Evolutionary conservation across 2,888 invertebrate species (phyloP).

Genomic region (Sabatieria punctata): DNA sequence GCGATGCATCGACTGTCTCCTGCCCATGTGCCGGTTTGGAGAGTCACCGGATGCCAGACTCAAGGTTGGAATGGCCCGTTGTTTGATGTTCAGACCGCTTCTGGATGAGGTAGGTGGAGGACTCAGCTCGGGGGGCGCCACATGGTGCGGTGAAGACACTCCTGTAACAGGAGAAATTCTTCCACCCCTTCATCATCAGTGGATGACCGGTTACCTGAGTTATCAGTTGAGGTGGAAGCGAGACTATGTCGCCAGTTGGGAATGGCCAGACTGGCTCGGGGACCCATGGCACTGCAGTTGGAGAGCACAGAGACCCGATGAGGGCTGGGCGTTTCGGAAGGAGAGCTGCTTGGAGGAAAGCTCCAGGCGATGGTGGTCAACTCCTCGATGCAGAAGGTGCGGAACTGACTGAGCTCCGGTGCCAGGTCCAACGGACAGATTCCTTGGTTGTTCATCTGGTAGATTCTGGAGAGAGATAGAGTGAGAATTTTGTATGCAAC

Average conservation of each 20-base stretch:
- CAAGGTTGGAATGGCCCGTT: too few species aligned
- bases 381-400: slow-evolving; percentile 34
- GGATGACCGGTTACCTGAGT: not conserved
- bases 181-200: too few species aligned
- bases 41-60: too few species aligned
- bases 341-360: not conserved
- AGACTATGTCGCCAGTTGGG: not conserved
- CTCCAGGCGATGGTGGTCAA: slow-evolving; percentile 15
- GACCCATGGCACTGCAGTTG: too few species aligned
- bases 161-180: too few species aligned
- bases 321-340: not conserved
- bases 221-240: not conserved
- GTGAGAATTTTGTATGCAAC: slow-evolving; percentile 29
- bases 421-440: slow-evolving; percentile 41
- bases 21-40: too few species aligned
- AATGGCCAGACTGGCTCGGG: not conserved
- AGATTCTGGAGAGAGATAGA: slow-evolving; percentile 18
- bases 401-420: slow-evolving; percentile 39
- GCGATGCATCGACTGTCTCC: too few species aligned
- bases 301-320: not conserved
- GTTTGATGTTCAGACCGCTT: too few species aligned
- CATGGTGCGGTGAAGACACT: too few species aligned
- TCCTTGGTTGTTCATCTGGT: slow-evolving; percentile 37
- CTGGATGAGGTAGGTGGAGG: too few species aligned
- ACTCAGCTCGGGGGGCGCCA: too few species aligned